Base-by-base conservation (phyloP, 2,888 invertebrate species). In the Tetranychus piercei region DNA sequence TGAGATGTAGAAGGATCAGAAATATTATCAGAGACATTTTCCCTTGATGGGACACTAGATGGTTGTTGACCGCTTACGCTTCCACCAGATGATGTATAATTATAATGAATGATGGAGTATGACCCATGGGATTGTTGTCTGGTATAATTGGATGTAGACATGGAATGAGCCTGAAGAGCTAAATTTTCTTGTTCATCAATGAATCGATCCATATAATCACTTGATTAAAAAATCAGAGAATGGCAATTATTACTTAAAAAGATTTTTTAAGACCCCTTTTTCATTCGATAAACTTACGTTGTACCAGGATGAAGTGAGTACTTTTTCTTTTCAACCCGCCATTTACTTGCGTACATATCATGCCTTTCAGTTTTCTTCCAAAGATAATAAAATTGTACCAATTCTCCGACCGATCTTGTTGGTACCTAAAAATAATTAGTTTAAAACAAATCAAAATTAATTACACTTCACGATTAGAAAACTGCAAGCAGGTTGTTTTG, bases 281-380 rank as follows among this genome's bases (percentile, higher is more conserved):
- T 75, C 71, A 65, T 44, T 44, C 34, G 34, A 34, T 34, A 73
- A 44, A 83, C 84, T 83, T 82, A 87, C 87, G 93, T 93, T 79
- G 92, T 89, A 74, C 92, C 93, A 6, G 94, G 94, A 84, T 94
- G 92, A 72, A 94, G 83, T 6, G 90, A 89, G 82, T 93, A 94
- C 82, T 94, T 93, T 82, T 92, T 92, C 84, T 94, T 94, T 81
- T 94, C 94, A 79, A 93, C 83, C 73, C 92, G 86, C 23, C 55
- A 77, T 77, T 78, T 78, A 73, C 75, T 90, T 0, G 93, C 93
- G 82, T 87, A 87, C 22, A 85, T 89, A 83, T 97, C 97, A 83
- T 96, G 94, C 22, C 97, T 86, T 81, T 96, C 96, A 44, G 96
- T 96, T 84, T 97, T 97, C 84, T 99, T 99, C 99, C 99, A 99